Evolutionary conservation across 1,140 invertebrate species (phyloP), one percentile per base, ranked within the genome.

Genomic region (Calliopsis andreniformis): DNA sequence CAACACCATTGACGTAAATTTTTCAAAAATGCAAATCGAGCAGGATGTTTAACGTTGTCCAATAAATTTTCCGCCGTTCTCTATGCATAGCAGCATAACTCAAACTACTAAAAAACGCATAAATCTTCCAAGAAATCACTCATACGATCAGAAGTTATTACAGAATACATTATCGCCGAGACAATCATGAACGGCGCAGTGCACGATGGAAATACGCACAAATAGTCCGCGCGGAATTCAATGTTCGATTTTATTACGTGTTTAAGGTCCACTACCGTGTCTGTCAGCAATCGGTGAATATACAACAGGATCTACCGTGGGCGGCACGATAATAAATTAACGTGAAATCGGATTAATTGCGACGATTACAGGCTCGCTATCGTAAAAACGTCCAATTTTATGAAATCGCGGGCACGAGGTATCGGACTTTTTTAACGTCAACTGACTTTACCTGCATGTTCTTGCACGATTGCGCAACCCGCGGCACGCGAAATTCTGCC

Each of bases 401-500:
- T 56, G 59, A 72, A 72, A 64, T 64, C 70, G 35, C n/a, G 4
- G 43, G 10, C 23, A 25, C 58, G 39, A 7, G 3, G 63, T 32
- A 66, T 39, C 49, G 64, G n/a, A n/a, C 12, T 42, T 55, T 56
- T 73, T 64, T 55, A 66, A 73, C 71, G 71, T 14, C 51, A 55
- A n/a, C 61, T 23, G 61, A 73, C 56, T 56, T 73, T 67, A 42
- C 49, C 64, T 45, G 47, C 25, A 3, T 43, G 45, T 12, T 42
- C 35, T 28, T 7, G 39, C 4, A 8, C 58, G 59, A 45, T 66
- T 73, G 53, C 62, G 20, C 70, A 66, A 73, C 67, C 67, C 62
- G 20, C 28, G 39, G 25, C 62, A 56, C 71, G 70, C 70, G 70
- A 72, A 72, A 72, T 72, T 73, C 71, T 43, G 32, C 55, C n/a